A percentile compares a stretch with the other conserved stretches of the same genome.
Evolutionary conservation across 2,888 invertebrate species (phyloP).

Genomic region (Timema podura): DNA sequence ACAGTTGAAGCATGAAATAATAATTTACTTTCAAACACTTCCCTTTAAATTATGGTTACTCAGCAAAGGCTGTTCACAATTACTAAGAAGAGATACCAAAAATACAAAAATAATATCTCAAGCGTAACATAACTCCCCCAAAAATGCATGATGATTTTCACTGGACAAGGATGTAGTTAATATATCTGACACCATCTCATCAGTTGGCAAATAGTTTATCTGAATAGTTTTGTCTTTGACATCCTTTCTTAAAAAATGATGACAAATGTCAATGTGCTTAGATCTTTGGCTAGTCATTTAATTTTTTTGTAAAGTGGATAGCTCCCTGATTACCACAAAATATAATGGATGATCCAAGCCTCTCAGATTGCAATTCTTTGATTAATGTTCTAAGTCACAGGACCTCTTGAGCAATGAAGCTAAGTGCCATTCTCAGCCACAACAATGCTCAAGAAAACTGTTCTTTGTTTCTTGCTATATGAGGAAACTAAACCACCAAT

Average conservation of each 20-base stretch:
- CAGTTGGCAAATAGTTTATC: no score
- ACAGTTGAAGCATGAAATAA: no score
- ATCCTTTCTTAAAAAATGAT: not conserved
- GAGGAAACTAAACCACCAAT: not conserved
- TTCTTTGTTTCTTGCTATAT: not conserved
- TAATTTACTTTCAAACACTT: no score
- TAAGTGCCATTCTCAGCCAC: not conserved
- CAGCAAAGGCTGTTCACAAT: no score
- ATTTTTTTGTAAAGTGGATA: not conserved
- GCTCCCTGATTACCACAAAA: not conserved
- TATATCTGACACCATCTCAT: no score
- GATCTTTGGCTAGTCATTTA: not conserved
- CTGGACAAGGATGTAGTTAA: no score
- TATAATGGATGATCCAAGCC: not conserved
- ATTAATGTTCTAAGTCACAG: not conserved
- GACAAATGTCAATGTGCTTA: not conserved
- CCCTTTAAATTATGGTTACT: no score
- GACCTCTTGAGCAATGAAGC: not conserved
- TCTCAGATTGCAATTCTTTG: not conserved
- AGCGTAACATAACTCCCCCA: no score
- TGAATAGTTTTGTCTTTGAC: no score
- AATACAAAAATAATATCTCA: no score
- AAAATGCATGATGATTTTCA: no score
- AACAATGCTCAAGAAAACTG: not conserved
- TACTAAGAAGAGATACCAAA: no score